Base-by-base conservation (phyloP, 1,140 invertebrate species). In the Thalassaphorura encarpata region DNA sequence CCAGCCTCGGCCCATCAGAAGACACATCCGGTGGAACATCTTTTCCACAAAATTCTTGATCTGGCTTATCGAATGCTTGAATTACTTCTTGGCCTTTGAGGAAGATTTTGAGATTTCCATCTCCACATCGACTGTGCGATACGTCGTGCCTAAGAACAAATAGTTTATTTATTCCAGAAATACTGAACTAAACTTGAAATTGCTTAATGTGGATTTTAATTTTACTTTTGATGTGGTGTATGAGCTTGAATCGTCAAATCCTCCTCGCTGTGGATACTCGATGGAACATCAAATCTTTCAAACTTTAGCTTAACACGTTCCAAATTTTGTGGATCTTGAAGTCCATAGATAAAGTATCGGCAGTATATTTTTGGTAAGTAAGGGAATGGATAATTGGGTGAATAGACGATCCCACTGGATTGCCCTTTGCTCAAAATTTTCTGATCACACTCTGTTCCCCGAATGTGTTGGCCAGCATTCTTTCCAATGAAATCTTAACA, bases 331-430 rank as follows among this genome's bases (percentile, higher is more conserved):
- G 83, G 83, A 74, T 96, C 91, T 75, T 95, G 89, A 78, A 96
- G 85, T 61, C 91, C 93, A 75, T 97, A 96, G 70, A 97, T 87
- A 79, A 93, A 96, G 78, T 97, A 97, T 72, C 87, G 85, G 78
- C 94, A 97, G 59, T 93, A 88, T 69, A 91, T 85, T 78, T 95
- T 94, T 62, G 84, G 83, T 72, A 92, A 85, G 76, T 95, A 96
- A 45, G 84, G 84, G 75, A 83, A 90, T 66, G 93, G 93, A 77
- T 88, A 97, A 76, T 93, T 93, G 61, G 93, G 94, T 75, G 90
- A 93, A 73, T 85, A 89, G 61, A 97, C 88, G 69, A 78, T 83
- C 63, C 93, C 93, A 64, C 83, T 42, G 36, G 88, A 91, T 75
- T 91, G 85, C 73, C 89, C 89, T 75, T 85, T 83, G 73, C 88